Evolutionary conservation across 2,888 invertebrate species (phyloP).

Genomic region (Dicyrtoma fusca): DNA sequence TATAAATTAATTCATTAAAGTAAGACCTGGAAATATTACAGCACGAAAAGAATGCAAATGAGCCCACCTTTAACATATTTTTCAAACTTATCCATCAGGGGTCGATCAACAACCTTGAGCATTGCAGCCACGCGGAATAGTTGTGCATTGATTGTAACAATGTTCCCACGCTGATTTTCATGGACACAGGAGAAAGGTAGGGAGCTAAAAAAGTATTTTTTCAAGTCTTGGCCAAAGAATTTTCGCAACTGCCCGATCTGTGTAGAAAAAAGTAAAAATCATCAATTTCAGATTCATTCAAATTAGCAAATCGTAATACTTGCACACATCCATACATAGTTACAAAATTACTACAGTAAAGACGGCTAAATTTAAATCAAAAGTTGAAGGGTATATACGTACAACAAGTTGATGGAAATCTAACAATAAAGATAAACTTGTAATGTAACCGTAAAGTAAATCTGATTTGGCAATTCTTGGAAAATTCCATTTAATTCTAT

Average conservation of each 20-base stretch:
- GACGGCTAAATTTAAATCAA: too few species aligned
- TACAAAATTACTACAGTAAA: too few species aligned
- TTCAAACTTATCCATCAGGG: conserved; percentile 41
- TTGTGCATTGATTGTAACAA: conserved; percentile 43
- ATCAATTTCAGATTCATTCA: too few species aligned
- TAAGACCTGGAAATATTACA: neutral
- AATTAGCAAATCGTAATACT: too few species aligned
- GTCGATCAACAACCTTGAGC: conserved; percentile 43
- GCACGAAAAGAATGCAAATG: neutral
- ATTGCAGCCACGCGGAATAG: conserved; percentile 47
- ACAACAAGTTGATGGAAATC: too few species aligned
- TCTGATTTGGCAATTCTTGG: too few species aligned
- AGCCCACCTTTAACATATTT: conserved; percentile 43
- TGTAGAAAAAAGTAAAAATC: neutral
- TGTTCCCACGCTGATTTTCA: conserved; percentile 37
- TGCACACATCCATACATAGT: too few species aligned
- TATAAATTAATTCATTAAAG: neutral
- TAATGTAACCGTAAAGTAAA: too few species aligned
- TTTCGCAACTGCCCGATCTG: conserved; percentile 40
- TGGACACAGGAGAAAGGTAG: conserved; percentile 48
- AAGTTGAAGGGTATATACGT: too few species aligned
- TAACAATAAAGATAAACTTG: too few species aligned
- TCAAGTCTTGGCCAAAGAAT: conserved; percentile 43
- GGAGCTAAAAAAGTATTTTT: conserved; percentile 46
- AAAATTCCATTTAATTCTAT: too few species aligned